Base-by-base conservation (phyloP, 2,888 invertebrate species). In the Physocephala rufipes region DNA sequence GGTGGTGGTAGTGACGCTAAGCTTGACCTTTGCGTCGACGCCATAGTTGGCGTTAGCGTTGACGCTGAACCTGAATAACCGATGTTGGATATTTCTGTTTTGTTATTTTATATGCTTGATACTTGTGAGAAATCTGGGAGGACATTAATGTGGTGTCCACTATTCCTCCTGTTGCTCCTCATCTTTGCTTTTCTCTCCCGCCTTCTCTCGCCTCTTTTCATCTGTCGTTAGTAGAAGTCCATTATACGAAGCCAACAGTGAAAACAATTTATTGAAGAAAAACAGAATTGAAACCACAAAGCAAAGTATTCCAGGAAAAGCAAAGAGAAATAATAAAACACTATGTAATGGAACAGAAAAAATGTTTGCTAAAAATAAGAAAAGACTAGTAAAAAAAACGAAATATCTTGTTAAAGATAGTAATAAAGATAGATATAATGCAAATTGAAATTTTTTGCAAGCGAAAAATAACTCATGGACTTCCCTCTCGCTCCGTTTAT, bases 271-370 rank as follows among this genome's bases (percentile, higher is more conserved):
- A 80, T 82, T 78, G 81, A 77, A 81, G 36, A 36, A 80, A 80
- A 82, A 80, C 81, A 81, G 81, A 80, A 82, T 80, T 80, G 82
- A 80, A 80, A 80, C 80, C 80, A 81, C 82, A 79, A 80, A 81
- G 81, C 76, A 80, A 81, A 80, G 80, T 77, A 80, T 74, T 24
- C n/a, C 30, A 30, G 30, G 66, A 72, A 71, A 77, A 75, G 36
- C 36, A 76, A 78, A 74, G 66, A 73, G 67, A 65, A 71, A 55
- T 71, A 71, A 70, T 65, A 49, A 43, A 49, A 61, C 19, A 30
- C 9, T 24, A 2, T 55, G 53, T n/a, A 72, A 15, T 30, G 30
- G 15, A 71, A 71, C 69, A 53, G 63, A 75, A 70, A 73, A 65
- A 74, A 72, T 73, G 13, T 16, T 58, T 68, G 51, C 43, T 36